phyloP scores from a whole-genome alignment of 37 sponge, comb jelly and placozoan genomes.

The Halichondria panicea region DNA sequence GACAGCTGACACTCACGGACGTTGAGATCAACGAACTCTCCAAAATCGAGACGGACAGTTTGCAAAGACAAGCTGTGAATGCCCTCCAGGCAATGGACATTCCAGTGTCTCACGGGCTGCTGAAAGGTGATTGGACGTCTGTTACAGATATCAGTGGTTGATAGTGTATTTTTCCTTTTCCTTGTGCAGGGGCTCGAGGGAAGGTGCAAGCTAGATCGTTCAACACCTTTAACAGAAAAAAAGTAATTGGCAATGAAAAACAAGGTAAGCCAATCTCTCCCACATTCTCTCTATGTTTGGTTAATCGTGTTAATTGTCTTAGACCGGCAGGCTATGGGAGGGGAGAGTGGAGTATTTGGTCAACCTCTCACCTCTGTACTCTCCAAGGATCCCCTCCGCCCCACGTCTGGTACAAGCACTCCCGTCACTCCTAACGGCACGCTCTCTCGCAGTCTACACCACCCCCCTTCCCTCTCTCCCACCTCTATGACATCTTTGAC shows the following conservation, averaged over 20 bases:
- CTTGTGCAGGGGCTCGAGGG: not conserved
- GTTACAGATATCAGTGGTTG: not conserved
- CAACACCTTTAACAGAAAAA: conserved; percentile 25
- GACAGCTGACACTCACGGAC: conserved; percentile 45
- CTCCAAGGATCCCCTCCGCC: conserved; percentile 3
- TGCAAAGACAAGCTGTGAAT: conserved; percentile 62
- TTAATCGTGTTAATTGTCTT: not conserved
- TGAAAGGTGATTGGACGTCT: conserved; percentile 35
- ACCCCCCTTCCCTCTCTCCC: conserved; percentile 20
- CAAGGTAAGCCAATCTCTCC: not conserved
- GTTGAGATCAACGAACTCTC: conserved; percentile 52
- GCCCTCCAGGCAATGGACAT: conserved; percentile 59
- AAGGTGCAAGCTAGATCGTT: conserved; percentile 7
- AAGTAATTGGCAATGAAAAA: conserved; percentile 7
- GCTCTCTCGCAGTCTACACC: not conserved
- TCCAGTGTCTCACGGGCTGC: conserved; percentile 38
- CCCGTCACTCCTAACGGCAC: conserved; percentile 1
- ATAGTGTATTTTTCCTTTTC: not conserved
- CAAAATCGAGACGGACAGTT: conserved; percentile 43
- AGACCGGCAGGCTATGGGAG: not conserved
- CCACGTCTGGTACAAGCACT: not conserved
- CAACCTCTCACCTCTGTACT: conserved; percentile 45
- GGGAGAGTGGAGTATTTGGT: conserved; percentile 44
- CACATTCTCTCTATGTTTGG: not conserved
- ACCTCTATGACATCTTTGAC: conserved; percentile 21